Evolutionary conservation across 1,140 invertebrate genomes (phyloP), one percentile per base, ranked within the genome.

Genomic region (Papilio polyxenes): DNA sequence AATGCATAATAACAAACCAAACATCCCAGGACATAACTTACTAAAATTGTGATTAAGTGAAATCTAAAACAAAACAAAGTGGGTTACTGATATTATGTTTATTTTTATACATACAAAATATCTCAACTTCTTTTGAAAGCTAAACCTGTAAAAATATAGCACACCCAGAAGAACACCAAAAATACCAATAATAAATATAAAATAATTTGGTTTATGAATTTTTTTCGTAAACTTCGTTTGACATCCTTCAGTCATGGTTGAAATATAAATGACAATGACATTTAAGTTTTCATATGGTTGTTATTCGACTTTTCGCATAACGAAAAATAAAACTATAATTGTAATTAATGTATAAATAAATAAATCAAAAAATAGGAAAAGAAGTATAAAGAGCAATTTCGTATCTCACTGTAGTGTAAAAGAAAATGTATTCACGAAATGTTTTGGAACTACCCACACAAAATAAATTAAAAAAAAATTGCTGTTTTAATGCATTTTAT

Each of bases 211-310:
- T 92, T 92, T 93, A 89, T 90, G 87, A 91, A 90, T 90, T 89
- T 92, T 92, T 86, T 91, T 88, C 89, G 84, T 87, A 89, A 92
- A 91, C 89, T 92, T 90, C 81, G 85, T 91, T 90, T 94, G 93
- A 94, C 93, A 93, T 93, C 92, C 92, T 93, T 94, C 93, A 92
- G 91, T 94, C 93, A 94, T 94, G 93, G 91, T 89, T 92, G 89
- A 82, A 85, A 85, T 87, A 90, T 87, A 80, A 89, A 90, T 91
- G 90, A 92, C 89, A 85, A 9, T 77, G 75, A 77, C 75, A 77
- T 53, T 77, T 51, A 77, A 13, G 17, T 77, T 49, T 77, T 48
- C 49, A 48, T 49, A 49, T 11, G 17, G 44, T 31, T 11, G 13
- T 37, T 17, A 37, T 37, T 11, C 5, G 6, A 72, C 13, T 5